Evolutionary conservation across 2,113 vertebrate species (phyloP).

Genomic region (Argyrosomus japonicus): DNA sequence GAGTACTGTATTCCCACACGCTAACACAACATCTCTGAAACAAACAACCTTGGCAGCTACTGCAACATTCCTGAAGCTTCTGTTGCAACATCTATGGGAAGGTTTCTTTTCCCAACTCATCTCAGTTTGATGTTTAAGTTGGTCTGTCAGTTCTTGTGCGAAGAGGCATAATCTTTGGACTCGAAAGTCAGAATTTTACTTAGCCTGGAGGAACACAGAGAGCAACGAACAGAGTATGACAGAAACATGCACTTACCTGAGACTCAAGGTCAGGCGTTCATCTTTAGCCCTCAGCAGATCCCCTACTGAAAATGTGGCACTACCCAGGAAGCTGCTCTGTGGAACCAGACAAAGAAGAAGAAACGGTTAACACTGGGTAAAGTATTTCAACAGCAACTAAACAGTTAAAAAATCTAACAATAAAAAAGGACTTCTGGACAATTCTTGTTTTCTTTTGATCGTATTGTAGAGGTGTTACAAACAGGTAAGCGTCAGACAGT

Average conservation of each 20-base stretch:
- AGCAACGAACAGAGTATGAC: conserved; percentile 10
- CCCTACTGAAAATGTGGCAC: conserved; percentile 90
- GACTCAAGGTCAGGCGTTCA: conserved; percentile 89
- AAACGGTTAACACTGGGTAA: not conserved
- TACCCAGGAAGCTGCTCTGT: conserved; percentile 94
- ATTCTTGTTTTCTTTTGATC: not conserved
- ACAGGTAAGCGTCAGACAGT: not conserved
- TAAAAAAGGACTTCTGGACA: not conserved
- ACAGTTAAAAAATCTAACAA: not conserved
- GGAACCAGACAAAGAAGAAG: conserved; percentile 68
- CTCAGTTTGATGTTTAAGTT: conserved; percentile 37
- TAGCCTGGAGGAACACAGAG: conserved; percentile 5
- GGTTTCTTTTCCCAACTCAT: conserved; percentile 21
- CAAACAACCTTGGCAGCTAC: conserved; percentile 54
- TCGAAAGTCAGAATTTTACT: conserved; percentile 27
- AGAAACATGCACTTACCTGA: conserved; percentile 86
- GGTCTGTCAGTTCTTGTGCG: conserved; percentile 44
- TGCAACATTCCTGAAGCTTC: conserved; percentile 30
- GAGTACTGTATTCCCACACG: conserved; percentile 39
- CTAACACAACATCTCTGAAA: conserved; percentile 38
- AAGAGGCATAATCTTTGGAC: conserved; percentile 28
- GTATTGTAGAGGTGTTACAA: not conserved
- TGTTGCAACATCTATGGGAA: conserved; percentile 29
- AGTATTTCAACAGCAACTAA: not conserved
- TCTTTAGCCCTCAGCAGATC: conserved; percentile 94